A percentile compares a stretch with the other conserved stretches of the same genome.
These are phyloP conservation scores for Dicyrtoma fusca DNA, from an alignment of 2,888 invertebrate genomes.

Conservation along the genomic window DNA sequence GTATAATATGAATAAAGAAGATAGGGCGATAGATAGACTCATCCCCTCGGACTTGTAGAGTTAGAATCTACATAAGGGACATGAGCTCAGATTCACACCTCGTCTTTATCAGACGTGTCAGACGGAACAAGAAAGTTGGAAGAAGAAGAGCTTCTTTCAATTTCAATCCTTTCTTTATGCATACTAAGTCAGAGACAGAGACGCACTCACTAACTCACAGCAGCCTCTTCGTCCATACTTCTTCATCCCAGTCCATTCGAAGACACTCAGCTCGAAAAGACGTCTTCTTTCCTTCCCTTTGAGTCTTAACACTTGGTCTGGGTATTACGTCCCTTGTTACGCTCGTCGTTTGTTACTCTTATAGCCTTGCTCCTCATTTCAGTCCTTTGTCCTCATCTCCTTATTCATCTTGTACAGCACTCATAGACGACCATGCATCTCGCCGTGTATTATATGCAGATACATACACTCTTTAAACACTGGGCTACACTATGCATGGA, in stretches of 20 bases:
- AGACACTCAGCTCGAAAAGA: no score
- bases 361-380: constrained; percentile 6
- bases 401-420: constrained; percentile 3
- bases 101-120: background rate
- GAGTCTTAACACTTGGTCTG: background rate
- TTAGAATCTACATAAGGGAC: no score
- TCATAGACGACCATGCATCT: no score
- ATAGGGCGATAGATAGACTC: no score
- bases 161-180: background rate
- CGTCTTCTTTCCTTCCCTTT: constrained; percentile 6
- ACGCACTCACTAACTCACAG: background rate
- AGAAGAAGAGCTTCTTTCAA: background rate
- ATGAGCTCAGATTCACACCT: background rate
- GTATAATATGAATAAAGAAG: no score
- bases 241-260: background rate
- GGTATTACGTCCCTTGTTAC: no score
- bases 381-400: constrained; percentile 5
- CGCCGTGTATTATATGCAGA: no score
- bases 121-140: no score
- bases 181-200: no score
- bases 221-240: background rate
- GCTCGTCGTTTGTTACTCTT: background rate
- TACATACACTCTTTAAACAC: no score
- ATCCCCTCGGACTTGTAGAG: no score
- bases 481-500: no score